Evolutionary conservation across 2,797 vertebrate species (phyloP), one percentile per base, ranked within the genome.

Genomic region (Rousettus madagascariensis): DNA sequence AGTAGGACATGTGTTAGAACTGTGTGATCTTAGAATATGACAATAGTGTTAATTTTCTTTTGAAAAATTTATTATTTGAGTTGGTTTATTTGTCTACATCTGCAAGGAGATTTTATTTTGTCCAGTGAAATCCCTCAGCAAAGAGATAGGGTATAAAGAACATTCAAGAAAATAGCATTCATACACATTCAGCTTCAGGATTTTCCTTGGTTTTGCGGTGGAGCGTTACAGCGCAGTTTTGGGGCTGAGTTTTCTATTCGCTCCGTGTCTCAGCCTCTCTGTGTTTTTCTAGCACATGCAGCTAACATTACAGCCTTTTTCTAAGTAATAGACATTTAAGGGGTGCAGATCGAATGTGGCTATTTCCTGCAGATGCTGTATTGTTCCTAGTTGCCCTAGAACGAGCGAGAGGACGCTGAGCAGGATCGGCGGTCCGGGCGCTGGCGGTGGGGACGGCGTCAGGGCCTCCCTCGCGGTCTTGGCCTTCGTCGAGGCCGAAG

Each of bases 31-130:
- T 95, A 91, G 46, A 77, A 43, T 91, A 68, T 68, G 36, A 95
- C 53, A 89, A 53, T 89, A 33, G n/a, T 41, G 84, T 95, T 93
- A 63, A 86, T 68, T 93, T 92, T 89, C 33, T 91, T 55, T 24
- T 83, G 75, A 61, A 86, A 63, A 86, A 63, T 84, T 72, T 86
- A 49, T 85, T 30, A 85, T 59, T 77, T 38, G 2, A 86, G 15
- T 78, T 93, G 66, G 19, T 75, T 91, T 86, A 55, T 57, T 74
- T 91, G 92, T 88, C 28, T 91, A 3, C n/a, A 26, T 28, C n/a
- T 66, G 22, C 15, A n/a, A 69, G 90, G 90, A 87, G 78, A 68
- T 1, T 83, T 95, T 30, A 82, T 63, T 84, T 93, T 96, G 71
- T 46, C 30, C 26, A 36, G 30, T 51, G 49, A 90, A 94, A 79